Evolutionary conservation across 2,113 vertebrate genomes (phyloP).

Genomic region (Campylomormyrus tamandua): DNA sequence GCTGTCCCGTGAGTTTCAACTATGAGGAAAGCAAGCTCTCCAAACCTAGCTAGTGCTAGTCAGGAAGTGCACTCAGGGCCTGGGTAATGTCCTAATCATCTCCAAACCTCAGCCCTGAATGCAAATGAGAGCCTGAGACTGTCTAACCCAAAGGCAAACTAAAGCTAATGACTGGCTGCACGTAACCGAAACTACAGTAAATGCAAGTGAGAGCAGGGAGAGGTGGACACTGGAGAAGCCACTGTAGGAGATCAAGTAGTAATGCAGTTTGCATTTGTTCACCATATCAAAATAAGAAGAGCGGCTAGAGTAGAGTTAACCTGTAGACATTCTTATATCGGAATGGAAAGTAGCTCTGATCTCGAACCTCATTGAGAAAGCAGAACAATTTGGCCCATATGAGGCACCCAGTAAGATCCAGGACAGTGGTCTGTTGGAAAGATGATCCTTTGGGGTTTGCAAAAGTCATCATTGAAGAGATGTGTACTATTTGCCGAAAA

Average conservation of each 20-base stretch:
- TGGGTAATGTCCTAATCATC: not conserved
- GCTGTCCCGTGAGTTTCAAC: not conserved
- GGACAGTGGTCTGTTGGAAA: not conserved
- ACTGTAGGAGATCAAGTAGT: not conserved
- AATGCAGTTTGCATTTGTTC: not conserved
- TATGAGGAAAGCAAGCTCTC: not conserved
- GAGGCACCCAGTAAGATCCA: not conserved
- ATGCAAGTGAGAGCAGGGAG: not conserved
- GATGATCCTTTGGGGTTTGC: not conserved
- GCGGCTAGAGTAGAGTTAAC: not conserved
- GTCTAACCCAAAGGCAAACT: not conserved
- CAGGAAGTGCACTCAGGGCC: not conserved
- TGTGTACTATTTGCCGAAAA: not conserved
- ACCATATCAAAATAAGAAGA: not conserved
- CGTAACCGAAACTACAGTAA: not conserved
- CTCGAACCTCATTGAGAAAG: not conserved
- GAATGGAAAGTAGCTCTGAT: not conserved
- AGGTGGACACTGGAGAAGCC: not conserved
- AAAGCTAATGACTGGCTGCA: not conserved
- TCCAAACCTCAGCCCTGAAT: not conserved
- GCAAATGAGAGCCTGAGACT: not conserved
- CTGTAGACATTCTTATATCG: not conserved
- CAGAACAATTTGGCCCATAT: not conserved
- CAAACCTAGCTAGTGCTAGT: not conserved
- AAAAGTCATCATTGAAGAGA: not conserved